Conservation (phyloP, 2,888 invertebrate genomes). For the Agapostemon virescens region DNA sequence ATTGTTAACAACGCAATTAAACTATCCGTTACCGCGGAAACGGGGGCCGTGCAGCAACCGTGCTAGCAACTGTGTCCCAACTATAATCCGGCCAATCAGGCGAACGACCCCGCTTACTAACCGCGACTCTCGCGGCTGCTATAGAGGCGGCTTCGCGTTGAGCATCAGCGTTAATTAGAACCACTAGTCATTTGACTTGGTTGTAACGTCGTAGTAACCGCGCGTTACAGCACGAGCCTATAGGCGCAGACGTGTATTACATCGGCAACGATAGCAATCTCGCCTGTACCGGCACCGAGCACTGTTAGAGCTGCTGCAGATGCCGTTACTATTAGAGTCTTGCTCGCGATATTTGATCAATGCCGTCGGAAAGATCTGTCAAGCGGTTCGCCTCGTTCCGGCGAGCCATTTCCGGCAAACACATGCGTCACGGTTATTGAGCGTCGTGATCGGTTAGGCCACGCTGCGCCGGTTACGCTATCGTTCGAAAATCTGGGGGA, state of each 20-base stretch:
- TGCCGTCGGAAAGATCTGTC: conserved; percentile 47
- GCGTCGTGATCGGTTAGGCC: conserved; percentile 34
- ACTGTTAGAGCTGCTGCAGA: conserved; percentile 24
- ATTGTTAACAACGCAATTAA: conserved; percentile 71
- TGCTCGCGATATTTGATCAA: conserved; percentile 46
- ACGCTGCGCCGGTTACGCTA: neutral
- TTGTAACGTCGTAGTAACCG: conserved; percentile 59
- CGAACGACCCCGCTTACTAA: conserved; percentile 32
- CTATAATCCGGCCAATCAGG: conserved; percentile 54
- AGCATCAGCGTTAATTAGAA: conserved; percentile 70
- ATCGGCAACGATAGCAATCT: conserved; percentile 25
- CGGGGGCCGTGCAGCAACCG: conserved; percentile 31
- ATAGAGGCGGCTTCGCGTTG: conserved; percentile 40
- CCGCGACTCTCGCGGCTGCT: conserved; percentile 39
- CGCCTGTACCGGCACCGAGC: conserved; percentile 19
- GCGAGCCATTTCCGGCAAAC: neutral
- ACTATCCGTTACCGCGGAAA: conserved; percentile 69
- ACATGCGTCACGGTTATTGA: conserved; percentile 16
- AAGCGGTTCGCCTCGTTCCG: conserved; percentile 24
- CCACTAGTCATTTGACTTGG: conserved; percentile 70
- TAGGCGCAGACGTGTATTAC: conserved; percentile 12
- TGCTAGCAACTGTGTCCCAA: conserved; percentile 27
- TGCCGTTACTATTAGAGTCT: conserved; percentile 47
- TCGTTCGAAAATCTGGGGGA: neutral
- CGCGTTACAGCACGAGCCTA: conserved; percentile 45